phyloP scores from a whole-genome alignment of 2,888 invertebrate genomes.

The Dryobotodes eremita region DNA sequence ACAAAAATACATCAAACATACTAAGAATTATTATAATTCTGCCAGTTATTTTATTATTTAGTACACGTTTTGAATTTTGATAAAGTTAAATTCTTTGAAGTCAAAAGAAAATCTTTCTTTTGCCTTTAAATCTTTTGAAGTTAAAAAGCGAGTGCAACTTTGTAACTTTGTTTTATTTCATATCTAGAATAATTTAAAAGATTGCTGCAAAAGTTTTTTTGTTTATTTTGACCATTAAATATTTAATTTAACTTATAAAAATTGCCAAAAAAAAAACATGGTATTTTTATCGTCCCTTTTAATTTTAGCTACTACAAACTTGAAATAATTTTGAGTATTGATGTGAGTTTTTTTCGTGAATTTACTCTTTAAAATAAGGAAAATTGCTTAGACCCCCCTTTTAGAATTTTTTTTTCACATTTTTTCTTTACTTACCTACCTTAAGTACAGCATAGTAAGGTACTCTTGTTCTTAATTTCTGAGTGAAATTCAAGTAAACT shows the following conservation, averaged over 20 bases:
- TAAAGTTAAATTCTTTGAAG: neutral
- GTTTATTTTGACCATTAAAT: too few species aligned
- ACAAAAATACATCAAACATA: neutral
- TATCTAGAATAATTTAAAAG: slow-evolving; percentile 25
- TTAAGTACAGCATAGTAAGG: too few species aligned
- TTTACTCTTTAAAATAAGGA: too few species aligned
- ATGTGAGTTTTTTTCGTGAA: too few species aligned
- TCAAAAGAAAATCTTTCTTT: slow-evolving; percentile 9
- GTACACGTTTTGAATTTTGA: neutral
- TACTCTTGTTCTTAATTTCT: neutral
- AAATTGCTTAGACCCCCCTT: too few species aligned
- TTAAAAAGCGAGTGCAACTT: neutral
- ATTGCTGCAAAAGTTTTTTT: neutral
- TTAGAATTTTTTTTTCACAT: too few species aligned
- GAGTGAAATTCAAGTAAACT: neutral
- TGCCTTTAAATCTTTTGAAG: slow-evolving; percentile 15
- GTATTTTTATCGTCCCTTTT: too few species aligned
- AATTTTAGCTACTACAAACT: too few species aligned
- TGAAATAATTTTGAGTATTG: too few species aligned
- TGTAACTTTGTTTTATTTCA: slow-evolving; percentile 23
- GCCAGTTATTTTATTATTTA: neutral
- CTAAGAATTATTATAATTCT: neutral
- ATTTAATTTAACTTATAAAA: too few species aligned
- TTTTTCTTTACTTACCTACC: too few species aligned
- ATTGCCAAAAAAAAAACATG: too few species aligned